Evolutionary conservation across 2,113 vertebrate genomes (phyloP).

Genomic region (Machaerirhynchus nigripectus): DNA sequence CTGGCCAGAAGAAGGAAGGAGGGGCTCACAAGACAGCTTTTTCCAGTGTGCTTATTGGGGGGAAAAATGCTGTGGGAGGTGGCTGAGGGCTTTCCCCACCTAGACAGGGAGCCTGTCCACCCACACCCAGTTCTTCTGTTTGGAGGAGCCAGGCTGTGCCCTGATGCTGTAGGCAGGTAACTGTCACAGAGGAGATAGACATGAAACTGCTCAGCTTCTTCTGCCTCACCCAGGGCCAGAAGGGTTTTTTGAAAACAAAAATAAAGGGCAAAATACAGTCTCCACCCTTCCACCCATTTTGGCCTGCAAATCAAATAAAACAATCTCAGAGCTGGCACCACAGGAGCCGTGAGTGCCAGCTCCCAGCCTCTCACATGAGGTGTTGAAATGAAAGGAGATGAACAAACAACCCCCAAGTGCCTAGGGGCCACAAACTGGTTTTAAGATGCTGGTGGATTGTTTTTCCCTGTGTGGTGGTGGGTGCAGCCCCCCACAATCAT

Average conservation of each 20-base stretch:
- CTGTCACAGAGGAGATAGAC: constrained; percentile 19
- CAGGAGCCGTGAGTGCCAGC: not conserved
- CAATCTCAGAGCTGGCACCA: constrained; percentile 12
- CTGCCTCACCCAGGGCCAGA: constrained; percentile 56
- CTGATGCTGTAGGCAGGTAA: not conserved
- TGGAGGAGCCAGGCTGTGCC: not conserved
- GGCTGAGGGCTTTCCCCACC: not conserved
- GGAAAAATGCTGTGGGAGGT: not conserved
- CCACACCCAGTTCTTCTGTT: not conserved
- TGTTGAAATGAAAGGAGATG: not conserved
- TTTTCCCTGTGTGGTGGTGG: not conserved
- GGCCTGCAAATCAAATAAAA: constrained; percentile 42
- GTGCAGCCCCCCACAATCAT: not conserved
- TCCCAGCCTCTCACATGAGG: constrained; percentile 14
- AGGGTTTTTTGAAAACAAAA: constrained; percentile 58
- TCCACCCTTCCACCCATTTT: constrained; percentile 59
- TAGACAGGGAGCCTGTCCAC: rapidly evolving
- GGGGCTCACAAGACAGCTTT: not conserved
- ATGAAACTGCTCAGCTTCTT: not conserved
- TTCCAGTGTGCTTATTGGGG: not conserved
- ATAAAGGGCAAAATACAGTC: constrained; percentile 33
- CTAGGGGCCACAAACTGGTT: not conserved
- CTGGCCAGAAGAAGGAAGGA: not conserved
- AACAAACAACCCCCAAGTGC: constrained; percentile 13
- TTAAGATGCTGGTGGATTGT: not conserved